phyloP scores from a whole-genome alignment of 92 coral and sea anemone genomes.

The Phenganax marumi region DNA sequence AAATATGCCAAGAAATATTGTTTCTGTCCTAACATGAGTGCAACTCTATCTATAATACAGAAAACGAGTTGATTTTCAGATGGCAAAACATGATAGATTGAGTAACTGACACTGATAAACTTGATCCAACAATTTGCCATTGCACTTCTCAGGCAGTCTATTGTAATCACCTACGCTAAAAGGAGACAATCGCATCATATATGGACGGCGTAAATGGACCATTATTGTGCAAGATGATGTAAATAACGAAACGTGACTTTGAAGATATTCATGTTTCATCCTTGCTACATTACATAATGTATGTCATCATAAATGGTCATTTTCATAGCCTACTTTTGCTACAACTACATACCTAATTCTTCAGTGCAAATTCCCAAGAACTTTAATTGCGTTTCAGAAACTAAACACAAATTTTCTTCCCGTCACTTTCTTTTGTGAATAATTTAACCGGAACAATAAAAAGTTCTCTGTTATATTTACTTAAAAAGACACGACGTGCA shows the following conservation, averaged over 20 bases:
- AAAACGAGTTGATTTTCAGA: not conserved
- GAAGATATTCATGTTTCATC: no score
- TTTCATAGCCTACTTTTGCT: not conserved
- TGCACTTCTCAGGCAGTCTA: no score
- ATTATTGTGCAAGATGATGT: no score
- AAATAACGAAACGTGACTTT: no score
- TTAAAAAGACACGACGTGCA: not conserved
- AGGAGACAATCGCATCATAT: no score
- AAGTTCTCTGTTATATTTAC: constrained; percentile 22
- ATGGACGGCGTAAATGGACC: no score
- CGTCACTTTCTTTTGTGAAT: not conserved
- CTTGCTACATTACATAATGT: no score
- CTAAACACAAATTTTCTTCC: constrained; percentile 13
- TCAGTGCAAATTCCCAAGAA: not conserved
- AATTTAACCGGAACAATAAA: constrained; percentile 7
- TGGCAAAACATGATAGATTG: not conserved
- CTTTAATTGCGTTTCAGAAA: not conserved
- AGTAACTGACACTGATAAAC: no score
- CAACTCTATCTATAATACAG: not conserved
- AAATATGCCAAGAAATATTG: not conserved
- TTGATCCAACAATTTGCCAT: no score
- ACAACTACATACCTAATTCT: constrained; percentile 1
- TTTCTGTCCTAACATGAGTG: not conserved
- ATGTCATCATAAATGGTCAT: no score
- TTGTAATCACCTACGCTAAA: no score